Evolutionary conservation across 1,140 invertebrate species (phyloP), one percentile per base, ranked within the genome.

Genomic region (Halesus radiatus): DNA sequence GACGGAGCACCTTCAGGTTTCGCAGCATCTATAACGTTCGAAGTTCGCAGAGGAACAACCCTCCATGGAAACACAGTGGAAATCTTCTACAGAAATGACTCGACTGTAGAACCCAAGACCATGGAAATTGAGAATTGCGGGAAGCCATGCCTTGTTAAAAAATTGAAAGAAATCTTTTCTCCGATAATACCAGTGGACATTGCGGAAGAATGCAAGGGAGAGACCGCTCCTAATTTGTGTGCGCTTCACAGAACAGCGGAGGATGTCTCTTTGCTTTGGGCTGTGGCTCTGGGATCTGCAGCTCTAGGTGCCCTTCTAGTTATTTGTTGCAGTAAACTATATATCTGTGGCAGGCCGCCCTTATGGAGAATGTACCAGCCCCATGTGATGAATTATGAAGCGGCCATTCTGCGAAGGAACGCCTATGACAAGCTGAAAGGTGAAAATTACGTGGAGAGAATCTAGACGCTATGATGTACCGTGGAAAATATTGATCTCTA

Each of bases 61-160:
- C 29, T 3, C 1, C 5, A 37, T 3, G 66, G 68, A 8, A 79
- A 72, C 37, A 37, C 53, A 0, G 56, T 83, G 0, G 70, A 70
- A n/a, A 70, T 83, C 3, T 81, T 76, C 1, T 83, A 79, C 53
- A 80, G 66, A 45, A 79, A 79, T 29, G 70, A 75, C 7, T 70
- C 56, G 2, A 37, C 13, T 2, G 50, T n/a, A 13, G 79, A 78
- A 26, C 20, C 80, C 5, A 23, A 29, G 7, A 23, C n/a, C 3
- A 8, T 80, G 32, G 3, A 45, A 15, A 22, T 83, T 0, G 72
- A 56, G 26, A 37, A 32, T 13, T 83, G 82, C 54, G 79, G 73
- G 8, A 15, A 54, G 13, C 60, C 77, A 0, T 83, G 82, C 54
- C 37, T 53, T 15, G 26, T 83, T 13, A 53, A 37, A 22, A 62